Conservation (phyloP, 2,113 vertebrate genomes). For the Callopanchax toddi region DNA sequence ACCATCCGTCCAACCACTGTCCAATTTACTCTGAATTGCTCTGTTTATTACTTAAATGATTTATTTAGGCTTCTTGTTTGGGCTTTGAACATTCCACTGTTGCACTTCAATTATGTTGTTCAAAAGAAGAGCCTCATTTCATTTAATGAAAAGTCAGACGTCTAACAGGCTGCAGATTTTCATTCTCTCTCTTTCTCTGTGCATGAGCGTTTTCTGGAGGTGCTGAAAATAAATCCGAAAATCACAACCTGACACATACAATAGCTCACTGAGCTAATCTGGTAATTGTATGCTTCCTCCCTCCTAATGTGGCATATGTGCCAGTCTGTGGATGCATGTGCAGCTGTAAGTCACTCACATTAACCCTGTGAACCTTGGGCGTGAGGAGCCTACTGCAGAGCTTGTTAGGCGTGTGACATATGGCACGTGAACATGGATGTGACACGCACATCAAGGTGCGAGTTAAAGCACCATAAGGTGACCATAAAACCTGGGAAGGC, state of each 20-base stretch:
- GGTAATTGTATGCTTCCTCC: slow-evolving; percentile 37
- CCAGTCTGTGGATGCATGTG: slow-evolving; percentile 18
- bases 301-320: slow-evolving; percentile 10
- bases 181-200: too few species aligned
- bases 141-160: slow-evolving; percentile 46
- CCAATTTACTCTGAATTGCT: slow-evolving; percentile 13
- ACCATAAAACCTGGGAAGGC: slow-evolving; percentile 21
- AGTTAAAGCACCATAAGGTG: slow-evolving; percentile 15
- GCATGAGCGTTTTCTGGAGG: slow-evolving; percentile 1
- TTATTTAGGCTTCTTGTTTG: slow-evolving; percentile 12
- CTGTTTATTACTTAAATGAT: slow-evolving; percentile 20
- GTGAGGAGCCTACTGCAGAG: slow-evolving; percentile 20
- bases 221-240: slow-evolving; percentile 16
- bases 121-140: slow-evolving; percentile 38
- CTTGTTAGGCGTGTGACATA: slow-evolving; percentile 39
- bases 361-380: slow-evolving; percentile 39
- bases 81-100: slow-evolving; percentile 38
- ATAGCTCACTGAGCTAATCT: slow-evolving; percentile 3
- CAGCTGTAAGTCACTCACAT: slow-evolving; percentile 35
- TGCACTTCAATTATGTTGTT: slow-evolving; percentile 46
- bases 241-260: slow-evolving; percentile 15
- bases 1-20: not conserved
- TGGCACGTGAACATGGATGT: slow-evolving; percentile 5
- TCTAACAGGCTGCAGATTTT: slow-evolving; percentile 15
- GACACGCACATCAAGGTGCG: slow-evolving; percentile 9